phyloP scores from a whole-genome alignment of 2,888 invertebrate species.

The Theristus sp. region DNA sequence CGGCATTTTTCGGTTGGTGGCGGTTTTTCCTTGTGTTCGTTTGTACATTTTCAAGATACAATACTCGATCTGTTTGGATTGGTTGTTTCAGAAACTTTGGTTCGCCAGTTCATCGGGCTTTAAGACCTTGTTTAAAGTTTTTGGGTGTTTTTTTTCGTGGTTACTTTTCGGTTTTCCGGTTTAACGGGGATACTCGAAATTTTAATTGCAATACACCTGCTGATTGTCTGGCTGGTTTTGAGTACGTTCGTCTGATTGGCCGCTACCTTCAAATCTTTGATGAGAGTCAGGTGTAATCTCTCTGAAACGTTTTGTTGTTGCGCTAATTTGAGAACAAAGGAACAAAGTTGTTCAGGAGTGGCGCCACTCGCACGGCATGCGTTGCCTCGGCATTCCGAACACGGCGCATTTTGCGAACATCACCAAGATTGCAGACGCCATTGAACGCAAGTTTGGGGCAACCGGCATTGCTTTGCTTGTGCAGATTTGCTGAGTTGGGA shows the following conservation, averaged over 20 bases:
- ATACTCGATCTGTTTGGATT: not conserved
- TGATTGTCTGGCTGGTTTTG: too few species aligned
- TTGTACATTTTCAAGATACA: too few species aligned
- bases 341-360: slow-evolving; percentile 39
- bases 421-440: slow-evolving; percentile 90
- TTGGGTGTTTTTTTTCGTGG: not conserved
- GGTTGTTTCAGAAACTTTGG: not conserved
- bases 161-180: not conserved
- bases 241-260: too few species aligned
- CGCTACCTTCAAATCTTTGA: too few species aligned
- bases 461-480: too few species aligned
- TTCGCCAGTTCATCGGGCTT: too few species aligned
- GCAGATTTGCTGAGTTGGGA: too few species aligned
- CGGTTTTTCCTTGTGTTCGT: too few species aligned
- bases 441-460: slow-evolving; percentile 65
- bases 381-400: slow-evolving; percentile 94
- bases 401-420: slow-evolving; percentile 99
- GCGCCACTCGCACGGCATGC: slow-evolving; percentile 67
- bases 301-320: not conserved
- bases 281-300: too few species aligned
- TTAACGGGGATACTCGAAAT: too few species aligned
- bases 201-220: too few species aligned
- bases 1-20: slow-evolving; percentile 67
- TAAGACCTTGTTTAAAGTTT: too few species aligned
- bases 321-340: not conserved